These are phyloP conservation scores for Cyprichromis sp. DNA, from an alignment of 2,113 vertebrate genomes.

Conservation along the genomic window DNA sequence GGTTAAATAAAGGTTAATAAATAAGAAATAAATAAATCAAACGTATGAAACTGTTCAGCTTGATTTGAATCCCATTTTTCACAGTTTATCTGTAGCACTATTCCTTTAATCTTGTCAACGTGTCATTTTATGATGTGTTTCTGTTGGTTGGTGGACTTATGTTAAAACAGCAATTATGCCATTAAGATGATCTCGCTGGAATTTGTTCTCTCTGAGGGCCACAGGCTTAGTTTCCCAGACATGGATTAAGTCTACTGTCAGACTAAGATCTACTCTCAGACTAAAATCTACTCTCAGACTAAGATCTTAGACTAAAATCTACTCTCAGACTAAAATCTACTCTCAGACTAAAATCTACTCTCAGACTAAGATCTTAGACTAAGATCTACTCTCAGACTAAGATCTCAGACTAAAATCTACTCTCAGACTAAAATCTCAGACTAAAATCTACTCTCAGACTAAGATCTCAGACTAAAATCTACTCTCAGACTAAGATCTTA, in stretches of 20 bases:
- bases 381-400: accelerated
- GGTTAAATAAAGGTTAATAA: too few relatives aligned
- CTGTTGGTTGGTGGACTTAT: background rate
- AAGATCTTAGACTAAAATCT: accelerated
- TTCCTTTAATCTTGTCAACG: accelerated
- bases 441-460: accelerated
- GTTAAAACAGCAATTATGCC: background rate
- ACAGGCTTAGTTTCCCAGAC: background rate
- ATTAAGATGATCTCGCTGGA: background rate
- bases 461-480: accelerated
- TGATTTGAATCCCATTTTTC: background rate
- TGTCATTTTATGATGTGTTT: background rate
- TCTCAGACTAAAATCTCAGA: accelerated
- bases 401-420: accelerated
- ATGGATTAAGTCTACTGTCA: background rate
- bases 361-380: accelerated
- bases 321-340: accelerated
- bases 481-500: accelerated
- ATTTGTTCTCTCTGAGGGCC: background rate
- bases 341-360: accelerated
- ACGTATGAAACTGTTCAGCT: background rate
- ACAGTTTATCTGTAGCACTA: background rate
- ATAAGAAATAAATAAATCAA: background rate
- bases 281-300: accelerated
- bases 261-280: accelerated